Conservation (phyloP, 2,797 vertebrate genomes). For the Aphelocoma californica region DNA sequence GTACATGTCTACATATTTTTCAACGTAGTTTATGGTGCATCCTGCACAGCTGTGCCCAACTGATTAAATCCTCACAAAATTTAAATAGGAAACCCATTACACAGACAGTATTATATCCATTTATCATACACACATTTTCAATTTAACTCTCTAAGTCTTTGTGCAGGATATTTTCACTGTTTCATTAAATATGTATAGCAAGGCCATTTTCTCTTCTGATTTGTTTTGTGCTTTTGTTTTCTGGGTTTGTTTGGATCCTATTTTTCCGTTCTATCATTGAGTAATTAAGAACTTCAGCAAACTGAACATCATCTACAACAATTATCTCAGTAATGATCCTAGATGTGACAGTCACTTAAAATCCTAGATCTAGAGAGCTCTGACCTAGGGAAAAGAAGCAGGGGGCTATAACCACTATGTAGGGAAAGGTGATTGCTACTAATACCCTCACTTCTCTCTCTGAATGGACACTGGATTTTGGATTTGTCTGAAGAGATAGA, state of each 20-base stretch:
- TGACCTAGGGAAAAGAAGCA: neutral
- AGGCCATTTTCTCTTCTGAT: slow-evolving; percentile 46
- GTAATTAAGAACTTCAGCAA: slow-evolving; percentile 1
- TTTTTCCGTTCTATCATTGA: neutral
- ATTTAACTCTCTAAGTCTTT: slow-evolving; percentile 68
- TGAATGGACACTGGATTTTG: neutral
- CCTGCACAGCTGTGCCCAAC: slow-evolving; percentile 82
- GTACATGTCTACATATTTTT: slow-evolving; percentile 83
- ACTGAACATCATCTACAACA: neutral
- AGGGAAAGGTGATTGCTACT: neutral
- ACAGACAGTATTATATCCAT: slow-evolving; percentile 80
- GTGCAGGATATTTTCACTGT: slow-evolving; percentile 11
- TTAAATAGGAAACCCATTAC: slow-evolving; percentile 87
- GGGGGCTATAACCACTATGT: neutral
- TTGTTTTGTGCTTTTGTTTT: slow-evolving; percentile 39
- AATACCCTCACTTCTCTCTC: neutral
- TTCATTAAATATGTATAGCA: slow-evolving; percentile 70
- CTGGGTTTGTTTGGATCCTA: slow-evolving; percentile 12
- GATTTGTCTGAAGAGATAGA: neutral
- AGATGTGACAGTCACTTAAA: neutral
- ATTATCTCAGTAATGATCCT: neutral
- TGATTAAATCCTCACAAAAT: slow-evolving; percentile 84
- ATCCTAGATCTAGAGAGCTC: neutral
- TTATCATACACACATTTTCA: slow-evolving; percentile 75
- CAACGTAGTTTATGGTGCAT: slow-evolving; percentile 81